Base-by-base conservation (phyloP, 2,797 vertebrate species). In the Poecile montanus region DNA sequence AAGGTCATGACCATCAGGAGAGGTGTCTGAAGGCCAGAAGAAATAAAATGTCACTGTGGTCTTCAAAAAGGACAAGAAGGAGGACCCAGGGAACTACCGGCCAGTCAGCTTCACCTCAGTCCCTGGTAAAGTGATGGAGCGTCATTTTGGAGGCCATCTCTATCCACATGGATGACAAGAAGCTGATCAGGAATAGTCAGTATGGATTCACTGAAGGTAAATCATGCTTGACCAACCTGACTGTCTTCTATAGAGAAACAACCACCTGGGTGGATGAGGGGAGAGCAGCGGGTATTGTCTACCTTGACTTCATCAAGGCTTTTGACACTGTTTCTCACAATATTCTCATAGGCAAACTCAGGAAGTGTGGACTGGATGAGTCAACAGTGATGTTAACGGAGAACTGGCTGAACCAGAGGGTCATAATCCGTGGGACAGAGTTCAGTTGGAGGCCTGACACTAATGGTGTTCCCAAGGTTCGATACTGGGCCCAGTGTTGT, bases 361-460 rank as follows among this genome's bases (percentile, higher is more conserved):
- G 40, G 27, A 47, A 38, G n/a, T 3, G 16, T n/a, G n/a, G 48
- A 71, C 11, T 32, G 48, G 58, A 47, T 38, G 40, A n/a, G 48
- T 15, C 1, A 1, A 18, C 57, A 32, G n/a, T n/a, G 22, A 27
- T 62, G 5, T 7, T 13, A 40, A 10, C 2, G 47, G 27, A 47
- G 57, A 63, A 18, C 4, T 47, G 40, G 9, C 27, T 38, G n/a
- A 54, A 72, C 40, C 67, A 19, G 15, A 47, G 22, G 6, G 15
- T 3, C 44, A 15, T 32, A 45, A 38, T 38, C 29, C 18, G 40
- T 54, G 58, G n/a, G 6, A 45, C 17, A 38, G 19, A 5, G 57
- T 15, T 5, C 5, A 8, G 4, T 0, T 38, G 48, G n/a, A 38
- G 26, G 11, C 1, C 57, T 54, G 22, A 14, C 22, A 32, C 48